Conservation (phyloP, 2,113 vertebrate species). For the Cariama cristata region DNA sequence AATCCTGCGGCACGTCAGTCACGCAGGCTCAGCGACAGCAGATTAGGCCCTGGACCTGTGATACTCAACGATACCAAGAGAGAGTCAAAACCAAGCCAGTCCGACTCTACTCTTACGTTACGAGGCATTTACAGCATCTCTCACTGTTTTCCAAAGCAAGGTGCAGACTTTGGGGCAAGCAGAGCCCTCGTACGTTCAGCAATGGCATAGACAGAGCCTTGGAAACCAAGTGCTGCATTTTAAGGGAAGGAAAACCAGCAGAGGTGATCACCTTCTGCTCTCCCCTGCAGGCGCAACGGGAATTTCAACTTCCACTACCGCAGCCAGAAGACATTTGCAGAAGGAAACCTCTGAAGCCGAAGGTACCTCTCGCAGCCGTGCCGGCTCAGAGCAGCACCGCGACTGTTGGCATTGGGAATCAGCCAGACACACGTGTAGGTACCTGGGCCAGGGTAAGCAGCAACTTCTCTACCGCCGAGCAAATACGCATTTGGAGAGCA, state of each 20-base stretch:
- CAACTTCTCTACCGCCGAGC: background rate
- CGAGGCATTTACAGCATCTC: background rate
- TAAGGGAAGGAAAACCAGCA: background rate
- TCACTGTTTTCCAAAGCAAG: background rate
- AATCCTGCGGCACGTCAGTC: background rate
- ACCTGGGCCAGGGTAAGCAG: background rate
- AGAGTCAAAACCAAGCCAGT: background rate
- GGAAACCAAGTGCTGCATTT: background rate
- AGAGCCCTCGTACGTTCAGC: background rate
- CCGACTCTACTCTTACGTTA: background rate
- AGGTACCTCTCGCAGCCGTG: background rate
- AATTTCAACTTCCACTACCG: background rate
- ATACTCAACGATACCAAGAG: background rate
- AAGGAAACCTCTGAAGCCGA: background rate
- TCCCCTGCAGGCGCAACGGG: background rate
- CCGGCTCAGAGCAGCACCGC: background rate
- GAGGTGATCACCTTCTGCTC: background rate
- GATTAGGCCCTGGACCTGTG: background rate
- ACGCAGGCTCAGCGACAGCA: background rate
- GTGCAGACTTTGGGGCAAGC: background rate
- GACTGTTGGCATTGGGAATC: background rate
- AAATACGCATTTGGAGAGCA: background rate
- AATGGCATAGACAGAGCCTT: background rate
- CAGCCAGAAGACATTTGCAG: background rate
- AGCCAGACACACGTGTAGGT: background rate